These are phyloP conservation scores for Trachops cirrhosus DNA, from an alignment of 2,797 vertebrate species.

Conservation along the genomic window DNA sequence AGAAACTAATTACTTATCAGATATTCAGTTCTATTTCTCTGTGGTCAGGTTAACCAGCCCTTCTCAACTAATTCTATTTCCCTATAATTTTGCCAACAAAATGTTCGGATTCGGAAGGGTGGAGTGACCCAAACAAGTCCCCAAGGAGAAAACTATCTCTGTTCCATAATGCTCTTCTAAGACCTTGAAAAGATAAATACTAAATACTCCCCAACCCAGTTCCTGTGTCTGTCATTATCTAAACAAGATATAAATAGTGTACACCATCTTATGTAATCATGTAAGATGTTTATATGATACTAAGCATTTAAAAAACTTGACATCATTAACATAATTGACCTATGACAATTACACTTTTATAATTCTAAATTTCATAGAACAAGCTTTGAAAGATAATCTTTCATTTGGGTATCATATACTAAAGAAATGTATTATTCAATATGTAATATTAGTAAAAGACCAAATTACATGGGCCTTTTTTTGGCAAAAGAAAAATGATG, in stretches of 20 bases:
- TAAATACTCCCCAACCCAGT: neutral
- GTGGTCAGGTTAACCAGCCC: neutral
- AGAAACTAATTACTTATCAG: neutral
- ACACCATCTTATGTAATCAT: neutral
- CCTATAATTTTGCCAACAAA: neutral
- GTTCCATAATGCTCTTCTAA: neutral
- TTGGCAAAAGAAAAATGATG: conserved; percentile 57
- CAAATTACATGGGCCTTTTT: conserved; percentile 66
- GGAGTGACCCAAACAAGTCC: neutral
- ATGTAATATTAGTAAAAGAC: conserved; percentile 70
- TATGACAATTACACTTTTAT: neutral
- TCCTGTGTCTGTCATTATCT: neutral
- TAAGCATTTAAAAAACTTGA: conserved; percentile 29
- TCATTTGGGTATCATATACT: conserved; percentile 46
- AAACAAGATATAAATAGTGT: neutral
- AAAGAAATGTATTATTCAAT: conserved; percentile 54
- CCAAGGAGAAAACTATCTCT: neutral
- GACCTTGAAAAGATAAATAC: neutral
- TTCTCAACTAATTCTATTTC: neutral
- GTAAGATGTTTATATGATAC: neutral
- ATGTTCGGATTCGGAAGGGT: neutral
- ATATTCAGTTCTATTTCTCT: neutral
- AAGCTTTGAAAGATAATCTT: conserved; percentile 46
- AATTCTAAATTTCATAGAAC: conserved; percentile 10
- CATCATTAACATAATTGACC: conserved; percentile 23